Percentiles rank a stretch among this genome's conserved stretches.
phyloP scores from a whole-genome alignment of 2,797 vertebrate genomes.

The Vireo griseus region DNA sequence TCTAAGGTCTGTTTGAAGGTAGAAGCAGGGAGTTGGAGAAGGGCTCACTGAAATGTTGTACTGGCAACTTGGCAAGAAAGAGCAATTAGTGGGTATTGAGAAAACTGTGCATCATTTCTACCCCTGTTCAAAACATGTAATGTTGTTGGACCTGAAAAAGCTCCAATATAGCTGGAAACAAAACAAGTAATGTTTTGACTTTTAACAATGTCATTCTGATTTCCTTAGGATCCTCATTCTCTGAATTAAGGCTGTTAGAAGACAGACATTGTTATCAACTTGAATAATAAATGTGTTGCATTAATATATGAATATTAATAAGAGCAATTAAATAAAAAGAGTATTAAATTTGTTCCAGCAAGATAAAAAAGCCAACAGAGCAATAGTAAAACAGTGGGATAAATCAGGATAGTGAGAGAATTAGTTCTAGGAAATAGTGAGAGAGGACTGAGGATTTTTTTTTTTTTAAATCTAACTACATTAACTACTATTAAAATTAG shows the following conservation, averaged over 20 bases:
- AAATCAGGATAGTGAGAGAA: neutral
- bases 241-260: slow-evolving; percentile 4
- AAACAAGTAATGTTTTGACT: neutral
- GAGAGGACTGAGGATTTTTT: neutral
- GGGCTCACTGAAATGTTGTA: neutral
- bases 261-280: slow-evolving; percentile 16
- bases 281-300: slow-evolving; percentile 9
- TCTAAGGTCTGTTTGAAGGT: neutral
- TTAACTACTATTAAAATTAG: neutral
- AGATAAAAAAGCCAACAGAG: slow-evolving; percentile 11
- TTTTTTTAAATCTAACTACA: neutral
- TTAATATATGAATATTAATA: slow-evolving; percentile 51
- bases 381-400: neutral
- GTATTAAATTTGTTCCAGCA: slow-evolving; percentile 17
- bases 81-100: neutral
- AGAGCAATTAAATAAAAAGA: slow-evolving; percentile 20
- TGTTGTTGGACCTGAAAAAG: neutral
- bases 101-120: neutral
- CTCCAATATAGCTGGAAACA: neutral
- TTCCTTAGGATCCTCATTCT: slow-evolving; percentile 2
- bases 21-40: neutral
- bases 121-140: neutral
- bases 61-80: neutral
- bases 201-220: neutral
- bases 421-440: neutral